Evolutionary conservation across 2,113 vertebrate genomes (phyloP), one percentile per base, ranked within the genome.

Genomic region (Vulpes vulpes): DNA sequence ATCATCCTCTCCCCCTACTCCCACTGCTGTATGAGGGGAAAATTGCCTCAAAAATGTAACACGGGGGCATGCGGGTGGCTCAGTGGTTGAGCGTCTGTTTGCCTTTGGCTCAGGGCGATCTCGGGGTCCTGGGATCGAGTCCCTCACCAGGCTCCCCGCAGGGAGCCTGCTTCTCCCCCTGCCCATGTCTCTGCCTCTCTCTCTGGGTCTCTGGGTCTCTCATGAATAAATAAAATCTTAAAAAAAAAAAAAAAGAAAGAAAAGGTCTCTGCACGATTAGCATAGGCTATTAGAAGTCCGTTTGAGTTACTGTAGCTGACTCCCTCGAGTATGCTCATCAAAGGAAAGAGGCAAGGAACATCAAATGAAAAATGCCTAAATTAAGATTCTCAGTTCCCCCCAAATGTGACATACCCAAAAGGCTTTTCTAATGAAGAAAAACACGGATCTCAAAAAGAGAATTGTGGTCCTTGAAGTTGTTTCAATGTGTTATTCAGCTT

Each of bases 401-500:
- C 74, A 84, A 92, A 78, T 95, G 65, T 25, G 69, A 73, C n/a
- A 60, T 83, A 74, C 86, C 49, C 71, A 60, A 65, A 30, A 87
- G 53, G 32, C 38, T 92, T 97, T 78, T 76, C 59, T 32, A 94
- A 80, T 43, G 59, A 94, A 87, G 71, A 60, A 95, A 97, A 96
- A 22, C 51, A 76, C 12, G 16, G n/a, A 71, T 93, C 92, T 73
- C 95, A 0, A 7, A 96, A 93, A 74, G 0, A 38, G 43, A 96
- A 88, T 35, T 16, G 7, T 32, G 32, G 91, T 27, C 74, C 74
- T 94, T 74, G 0, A 49, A 49, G 96, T 78, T 64, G 19, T n/a
- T 91, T 97, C 81, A 96, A 19, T 96, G n/a, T 74, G 57, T 94
- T 97, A 71, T 81, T 96, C 84, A 94, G 85, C 65, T 95, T 90